These are phyloP conservation scores for Actinopyga echinites DNA, from an alignment of 53 echinoderm and acorn worm species.

Conservation along the genomic window DNA sequence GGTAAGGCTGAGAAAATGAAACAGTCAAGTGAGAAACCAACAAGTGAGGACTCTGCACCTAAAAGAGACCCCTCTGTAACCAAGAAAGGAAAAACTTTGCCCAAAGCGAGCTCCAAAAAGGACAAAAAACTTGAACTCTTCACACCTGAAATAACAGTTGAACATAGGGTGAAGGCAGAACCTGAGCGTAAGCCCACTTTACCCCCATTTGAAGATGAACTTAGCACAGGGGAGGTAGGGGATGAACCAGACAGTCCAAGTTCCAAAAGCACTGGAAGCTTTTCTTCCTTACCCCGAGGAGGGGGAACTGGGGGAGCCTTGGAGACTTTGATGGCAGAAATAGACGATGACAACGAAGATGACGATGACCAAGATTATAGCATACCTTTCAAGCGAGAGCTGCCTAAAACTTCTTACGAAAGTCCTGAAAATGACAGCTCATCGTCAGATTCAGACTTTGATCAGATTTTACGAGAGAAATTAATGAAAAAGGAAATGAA, in stretches of 20 bases:
- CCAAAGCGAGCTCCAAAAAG: slow-evolving; percentile 45
- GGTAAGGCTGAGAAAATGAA: slow-evolving; percentile 37
- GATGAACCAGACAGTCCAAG: slow-evolving; percentile 79
- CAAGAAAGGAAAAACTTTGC: slow-evolving; percentile 44
- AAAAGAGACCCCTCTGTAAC: slow-evolving; percentile 38
- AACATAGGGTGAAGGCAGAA: slow-evolving; percentile 62
- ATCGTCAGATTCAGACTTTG: slow-evolving; percentile 16
- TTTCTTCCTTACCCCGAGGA: slow-evolving; percentile 61
- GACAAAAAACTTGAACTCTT: slow-evolving; percentile 65
- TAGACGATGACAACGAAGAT: slow-evolving; percentile 76
- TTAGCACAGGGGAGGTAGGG: slow-evolving; percentile 83
- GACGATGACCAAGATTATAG: slow-evolving; percentile 85
- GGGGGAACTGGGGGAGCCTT: slow-evolving; percentile 83
- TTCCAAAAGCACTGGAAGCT: slow-evolving; percentile 90
- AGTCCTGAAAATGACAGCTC: slow-evolving; percentile 35
- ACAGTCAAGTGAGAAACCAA: slow-evolving; percentile 1
- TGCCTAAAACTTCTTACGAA: slow-evolving; percentile 21
- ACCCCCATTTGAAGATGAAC: slow-evolving; percentile 94
- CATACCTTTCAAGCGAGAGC: slow-evolving; percentile 62
- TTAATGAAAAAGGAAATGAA: slow-evolving; percentile 39
- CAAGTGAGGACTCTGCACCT: neutral
- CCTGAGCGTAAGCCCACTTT: slow-evolving; percentile 53
- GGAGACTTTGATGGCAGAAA: slow-evolving; percentile 89
- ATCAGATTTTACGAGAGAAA: slow-evolving; percentile 38
- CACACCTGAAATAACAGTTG: slow-evolving; percentile 72